Evolutionary conservation across 2,113 vertebrate genomes (phyloP).

Genomic region (Butastur rufipennis): DNA sequence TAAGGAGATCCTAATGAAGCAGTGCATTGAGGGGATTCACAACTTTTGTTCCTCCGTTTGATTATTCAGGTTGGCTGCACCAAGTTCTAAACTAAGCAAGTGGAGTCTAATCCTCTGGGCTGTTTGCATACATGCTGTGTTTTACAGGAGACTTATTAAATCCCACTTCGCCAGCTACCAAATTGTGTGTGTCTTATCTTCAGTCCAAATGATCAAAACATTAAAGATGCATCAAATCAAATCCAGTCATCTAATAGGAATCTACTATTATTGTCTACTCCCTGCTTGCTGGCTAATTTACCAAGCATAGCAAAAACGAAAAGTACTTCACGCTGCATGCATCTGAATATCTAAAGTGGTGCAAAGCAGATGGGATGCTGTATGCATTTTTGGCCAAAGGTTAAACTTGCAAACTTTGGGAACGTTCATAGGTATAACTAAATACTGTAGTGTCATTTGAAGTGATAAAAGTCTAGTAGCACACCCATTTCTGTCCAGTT

Average conservation of each 20-base stretch:
- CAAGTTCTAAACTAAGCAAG: slow-evolving; percentile 86
- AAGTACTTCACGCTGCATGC: not conserved
- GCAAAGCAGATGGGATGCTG: not conserved
- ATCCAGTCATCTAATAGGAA: not conserved
- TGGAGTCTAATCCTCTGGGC: slow-evolving; percentile 78
- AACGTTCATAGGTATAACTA: not conserved
- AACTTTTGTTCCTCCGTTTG: slow-evolving; percentile 86
- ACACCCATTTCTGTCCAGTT: not conserved
- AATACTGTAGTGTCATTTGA: not conserved
- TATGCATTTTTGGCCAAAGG: not conserved
- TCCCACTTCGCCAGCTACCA: slow-evolving; percentile 55
- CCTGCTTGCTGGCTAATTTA: slow-evolving; percentile 39
- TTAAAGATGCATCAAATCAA: slow-evolving; percentile 14
- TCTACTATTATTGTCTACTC: not conserved
- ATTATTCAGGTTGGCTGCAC: slow-evolving; percentile 94
- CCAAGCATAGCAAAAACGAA: slow-evolving; percentile 1
- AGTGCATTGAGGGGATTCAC: slow-evolving; percentile 72
- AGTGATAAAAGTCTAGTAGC: not conserved
- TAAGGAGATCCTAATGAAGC: slow-evolving; percentile 92
- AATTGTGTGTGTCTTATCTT: slow-evolving; percentile 32
- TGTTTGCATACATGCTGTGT: slow-evolving; percentile 84
- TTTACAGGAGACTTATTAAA: slow-evolving; percentile 71
- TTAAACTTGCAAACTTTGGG: not conserved
- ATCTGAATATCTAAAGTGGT: not conserved
- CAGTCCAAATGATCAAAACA: slow-evolving; percentile 43